Base-by-base conservation (phyloP, 2,888 invertebrate genomes). In the Stenurella melanura region DNA sequence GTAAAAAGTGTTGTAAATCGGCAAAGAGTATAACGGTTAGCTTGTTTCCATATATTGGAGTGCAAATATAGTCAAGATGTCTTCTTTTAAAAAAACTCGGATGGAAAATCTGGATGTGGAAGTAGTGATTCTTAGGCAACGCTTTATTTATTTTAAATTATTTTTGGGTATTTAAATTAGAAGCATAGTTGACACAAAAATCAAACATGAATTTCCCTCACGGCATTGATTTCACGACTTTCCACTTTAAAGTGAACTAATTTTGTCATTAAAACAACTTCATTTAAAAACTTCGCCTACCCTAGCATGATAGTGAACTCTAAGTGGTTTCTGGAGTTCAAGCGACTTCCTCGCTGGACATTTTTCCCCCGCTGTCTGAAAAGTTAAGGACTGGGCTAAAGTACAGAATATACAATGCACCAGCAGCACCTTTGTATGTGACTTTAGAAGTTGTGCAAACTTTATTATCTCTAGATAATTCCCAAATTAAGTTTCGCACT, bases 381-480 rank as follows among this genome's bases (percentile, higher is more conserved):
- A 80, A 78, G 72, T 75, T 77, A 69, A 63, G 79, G 66, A 76
- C 54, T 64, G 69, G 58, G 74, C 63, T 63, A 17, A 64, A 58
- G 75, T 72, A 50, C 58, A 70, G 81, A 81, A 81, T 80, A 78
- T 80, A 83, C 82, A 83, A 83, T 83, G 82, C 76, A 79, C 83
- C 83, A 80, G 76, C 82, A 83, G 70, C 77, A 82, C 81, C 78
- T 80, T 82, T 82, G 80, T 81, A 74, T 75, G 74, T 80, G 75
- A 77, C 74, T 78, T 74, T 57, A 58, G 78, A 80, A 78, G 80
- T 77, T 72, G 73, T 42, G 72, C 73, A 80, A 84, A 84, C 83
- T 84, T 83, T 73, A 82, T 83, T 84, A 83, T 84, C 84, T 81
- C 76, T 60, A 78, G 83, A 83, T 84, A 84, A 84, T 83, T 82